A percentile compares a stretch with the other conserved stretches of the same genome.
Evolutionary conservation across 2,888 invertebrate species (phyloP).

Genomic region (Cephus pygmeus): DNA sequence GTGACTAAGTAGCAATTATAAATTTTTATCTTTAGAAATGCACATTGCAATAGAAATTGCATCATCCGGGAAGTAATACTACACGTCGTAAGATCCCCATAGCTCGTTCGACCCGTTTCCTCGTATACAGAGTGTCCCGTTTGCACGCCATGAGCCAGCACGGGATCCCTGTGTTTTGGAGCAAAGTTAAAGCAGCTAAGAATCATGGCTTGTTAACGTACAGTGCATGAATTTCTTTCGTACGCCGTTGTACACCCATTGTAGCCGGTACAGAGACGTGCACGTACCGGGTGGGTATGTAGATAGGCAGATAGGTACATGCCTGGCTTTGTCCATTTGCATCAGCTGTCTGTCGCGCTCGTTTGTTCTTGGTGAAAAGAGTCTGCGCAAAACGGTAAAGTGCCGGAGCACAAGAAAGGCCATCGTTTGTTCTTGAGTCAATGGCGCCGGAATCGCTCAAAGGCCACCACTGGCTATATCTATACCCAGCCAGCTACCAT

Average conservation of each 20-base stretch:
- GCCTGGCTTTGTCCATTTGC: constrained; percentile 40
- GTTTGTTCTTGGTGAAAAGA: constrained; percentile 33
- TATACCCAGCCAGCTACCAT: neutral
- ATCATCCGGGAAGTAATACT: neutral
- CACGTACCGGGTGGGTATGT: neutral
- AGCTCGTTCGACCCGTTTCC: neutral
- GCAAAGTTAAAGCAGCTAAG: neutral
- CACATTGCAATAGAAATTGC: neutral
- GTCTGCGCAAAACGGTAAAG: constrained; percentile 34
- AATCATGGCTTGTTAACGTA: neutral
- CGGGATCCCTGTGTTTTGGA: too few relatives aligned
- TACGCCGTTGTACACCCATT: neutral
- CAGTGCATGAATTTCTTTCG: neutral
- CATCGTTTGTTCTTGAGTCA: constrained; percentile 39
- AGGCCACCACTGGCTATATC: neutral
- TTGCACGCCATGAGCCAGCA: too few relatives aligned
- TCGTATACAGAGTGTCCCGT: neutral
- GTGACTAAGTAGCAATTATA: neutral
- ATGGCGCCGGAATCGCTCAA: constrained; percentile 22
- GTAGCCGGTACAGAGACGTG: neutral
- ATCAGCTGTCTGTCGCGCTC: constrained; percentile 32
- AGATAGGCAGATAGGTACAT: neutral
- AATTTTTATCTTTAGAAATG: neutral
- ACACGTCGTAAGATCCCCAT: too few relatives aligned
- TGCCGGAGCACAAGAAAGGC: constrained; percentile 32